Percentiles rank a stretch among this genome's conserved stretches.
phyloP scores from a whole-genome alignment of 1,140 invertebrate genomes.

The Lutraria rhynchaena region DNA sequence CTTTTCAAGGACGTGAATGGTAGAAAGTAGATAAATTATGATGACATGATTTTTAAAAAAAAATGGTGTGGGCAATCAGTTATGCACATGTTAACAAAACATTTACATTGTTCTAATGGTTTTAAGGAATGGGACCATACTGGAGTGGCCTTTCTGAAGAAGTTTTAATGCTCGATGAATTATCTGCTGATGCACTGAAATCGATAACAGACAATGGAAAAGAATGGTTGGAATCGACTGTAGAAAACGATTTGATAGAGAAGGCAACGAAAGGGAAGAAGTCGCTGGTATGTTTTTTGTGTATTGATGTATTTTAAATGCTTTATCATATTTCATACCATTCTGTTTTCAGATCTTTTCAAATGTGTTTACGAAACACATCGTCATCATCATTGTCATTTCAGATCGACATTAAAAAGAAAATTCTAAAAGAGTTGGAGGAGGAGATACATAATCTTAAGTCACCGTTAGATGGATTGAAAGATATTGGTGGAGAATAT shows the following conservation, averaged over 20 bases:
- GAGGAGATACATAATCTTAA: background rate
- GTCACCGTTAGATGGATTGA: background rate
- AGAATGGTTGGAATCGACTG: conserved; percentile 16
- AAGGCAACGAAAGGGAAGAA: conserved; percentile 21
- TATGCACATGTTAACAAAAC: too few relatives aligned
- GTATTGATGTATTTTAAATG: background rate
- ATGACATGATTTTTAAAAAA: too few relatives aligned
- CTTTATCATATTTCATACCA: background rate
- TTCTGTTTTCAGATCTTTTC: background rate
- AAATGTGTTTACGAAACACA: background rate
- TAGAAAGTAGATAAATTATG: too few relatives aligned
- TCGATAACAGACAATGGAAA: background rate
- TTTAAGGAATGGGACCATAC: conserved; percentile 34
- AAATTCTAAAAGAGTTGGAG: conserved; percentile 2
- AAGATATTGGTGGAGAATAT: conserved; percentile 9
- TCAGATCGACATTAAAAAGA: background rate
- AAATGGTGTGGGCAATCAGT: too few relatives aligned
- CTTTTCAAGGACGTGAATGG: too few relatives aligned
- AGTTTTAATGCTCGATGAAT: background rate
- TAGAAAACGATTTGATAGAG: conserved; percentile 10
- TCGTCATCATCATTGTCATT: background rate
- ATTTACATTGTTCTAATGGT: too few relatives aligned
- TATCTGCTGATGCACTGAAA: background rate
- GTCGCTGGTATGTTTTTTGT: background rate
- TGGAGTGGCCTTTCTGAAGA: conserved; percentile 19